These are phyloP conservation scores for Popillia japonica DNA, from an alignment of 1,140 invertebrate genomes.

Conservation along the genomic window DNA sequence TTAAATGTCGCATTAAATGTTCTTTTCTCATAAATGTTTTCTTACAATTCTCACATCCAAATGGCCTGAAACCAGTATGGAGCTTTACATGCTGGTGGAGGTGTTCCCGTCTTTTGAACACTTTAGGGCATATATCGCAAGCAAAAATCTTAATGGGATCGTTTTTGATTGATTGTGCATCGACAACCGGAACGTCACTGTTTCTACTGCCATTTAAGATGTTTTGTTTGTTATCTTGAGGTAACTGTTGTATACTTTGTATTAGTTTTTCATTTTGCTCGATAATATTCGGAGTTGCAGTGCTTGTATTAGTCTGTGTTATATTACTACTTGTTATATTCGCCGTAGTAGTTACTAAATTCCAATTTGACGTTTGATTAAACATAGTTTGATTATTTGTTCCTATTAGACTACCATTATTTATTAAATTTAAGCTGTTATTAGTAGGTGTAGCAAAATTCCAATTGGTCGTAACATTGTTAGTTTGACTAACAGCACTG, in stretches of 20 bases:
- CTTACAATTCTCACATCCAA: constrained; percentile 70
- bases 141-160: constrained; percentile 49
- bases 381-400: constrained; percentile 26
- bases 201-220: constrained; percentile 20
- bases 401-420: not conserved
- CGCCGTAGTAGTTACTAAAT: not conserved
- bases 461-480: constrained; percentile 19
- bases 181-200: not conserved
- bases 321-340: constrained; percentile 13
- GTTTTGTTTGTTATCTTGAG: constrained; percentile 25
- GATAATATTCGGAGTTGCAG: not conserved
- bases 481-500: not conserved
- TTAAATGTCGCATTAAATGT: constrained; percentile 74
- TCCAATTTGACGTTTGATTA: constrained; percentile 25
- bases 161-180: not conserved
- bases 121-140: constrained; percentile 68
- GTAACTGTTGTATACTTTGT: constrained; percentile 30
- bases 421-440: constrained; percentile 20
- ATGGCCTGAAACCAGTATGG: constrained; percentile 76
- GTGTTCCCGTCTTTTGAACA: constrained; percentile 70
- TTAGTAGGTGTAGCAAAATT: not conserved
- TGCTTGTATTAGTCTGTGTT: not conserved
- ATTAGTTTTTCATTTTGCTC: constrained; percentile 21
- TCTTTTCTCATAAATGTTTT: constrained; percentile 79
- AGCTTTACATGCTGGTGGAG: constrained; percentile 68